Conservation (phyloP, 2,888 invertebrate genomes). For the Abrostola tripartita region DNA sequence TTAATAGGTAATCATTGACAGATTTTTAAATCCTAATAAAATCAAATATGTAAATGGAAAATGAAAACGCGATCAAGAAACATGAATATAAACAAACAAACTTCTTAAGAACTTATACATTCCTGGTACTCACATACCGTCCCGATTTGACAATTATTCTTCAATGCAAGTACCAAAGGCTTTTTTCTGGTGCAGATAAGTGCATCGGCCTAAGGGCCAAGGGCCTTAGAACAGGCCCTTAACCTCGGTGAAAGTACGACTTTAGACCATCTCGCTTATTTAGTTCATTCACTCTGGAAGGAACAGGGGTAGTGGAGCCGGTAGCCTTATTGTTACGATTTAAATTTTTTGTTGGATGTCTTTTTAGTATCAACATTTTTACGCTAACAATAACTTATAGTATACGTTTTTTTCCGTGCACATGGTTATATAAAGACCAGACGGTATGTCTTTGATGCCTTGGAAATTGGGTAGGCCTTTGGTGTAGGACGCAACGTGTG, state of each 20-base stretch:
- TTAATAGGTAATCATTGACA: no score
- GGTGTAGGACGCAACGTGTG: no score
- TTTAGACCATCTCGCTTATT: constrained; percentile 81
- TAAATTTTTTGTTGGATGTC: not conserved
- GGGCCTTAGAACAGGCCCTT: constrained; percentile 74
- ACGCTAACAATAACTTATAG: no score
- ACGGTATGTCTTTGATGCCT: no score
- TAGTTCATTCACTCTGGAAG: constrained; percentile 82
- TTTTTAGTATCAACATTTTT: no score
- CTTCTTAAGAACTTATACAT: constrained; percentile 11
- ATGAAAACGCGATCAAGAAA: no score
- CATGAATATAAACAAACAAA: constrained; percentile 16
- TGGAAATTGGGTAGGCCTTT: no score
- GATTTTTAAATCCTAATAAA: no score
- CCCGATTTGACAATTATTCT: constrained; percentile 20
- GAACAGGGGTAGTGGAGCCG: constrained; percentile 63
- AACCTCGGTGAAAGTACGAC: constrained; percentile 85
- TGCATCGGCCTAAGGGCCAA: constrained; percentile 74
- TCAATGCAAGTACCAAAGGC: constrained; percentile 28
- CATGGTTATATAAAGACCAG: no score
- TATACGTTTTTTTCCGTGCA: no score
- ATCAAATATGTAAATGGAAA: no score
- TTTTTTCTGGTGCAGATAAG: constrained; percentile 72
- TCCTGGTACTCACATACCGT: constrained; percentile 22
- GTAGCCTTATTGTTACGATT: constrained; percentile 3